Evolutionary conservation across 2,113 vertebrate genomes (phyloP).

Genomic region (Motacilla alba): DNA sequence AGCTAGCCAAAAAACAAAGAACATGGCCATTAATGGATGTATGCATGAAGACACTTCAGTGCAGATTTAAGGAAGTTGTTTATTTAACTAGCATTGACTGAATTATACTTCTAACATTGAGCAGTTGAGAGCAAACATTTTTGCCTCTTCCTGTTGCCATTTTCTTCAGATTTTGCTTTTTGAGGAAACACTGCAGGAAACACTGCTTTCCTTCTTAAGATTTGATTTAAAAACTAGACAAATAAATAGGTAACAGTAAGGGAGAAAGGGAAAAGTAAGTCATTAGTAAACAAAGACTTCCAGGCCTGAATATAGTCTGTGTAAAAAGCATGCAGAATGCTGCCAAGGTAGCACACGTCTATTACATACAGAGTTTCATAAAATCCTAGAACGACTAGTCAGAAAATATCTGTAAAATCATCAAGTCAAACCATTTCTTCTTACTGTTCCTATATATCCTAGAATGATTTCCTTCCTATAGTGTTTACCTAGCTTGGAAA

Average conservation of each 20-base stretch:
- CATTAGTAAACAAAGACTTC: neutral
- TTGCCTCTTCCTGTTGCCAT: neutral
- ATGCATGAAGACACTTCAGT: neutral
- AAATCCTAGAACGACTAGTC: neutral
- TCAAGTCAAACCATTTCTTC: neutral
- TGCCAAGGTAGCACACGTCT: neutral
- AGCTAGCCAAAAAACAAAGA: slow-evolving; percentile 21
- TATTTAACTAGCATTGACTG: neutral
- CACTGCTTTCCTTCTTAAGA: neutral
- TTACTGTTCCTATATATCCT: neutral
- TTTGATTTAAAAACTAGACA: neutral
- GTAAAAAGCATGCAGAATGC: neutral
- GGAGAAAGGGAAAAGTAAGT: neutral
- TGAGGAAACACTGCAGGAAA: neutral
- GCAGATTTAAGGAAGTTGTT: neutral
- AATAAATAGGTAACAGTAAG: neutral
- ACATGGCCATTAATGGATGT: neutral
- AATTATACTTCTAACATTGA: neutral
- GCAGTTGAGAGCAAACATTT: neutral
- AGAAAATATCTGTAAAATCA: neutral
- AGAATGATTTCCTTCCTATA: neutral
- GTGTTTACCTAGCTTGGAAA: neutral
- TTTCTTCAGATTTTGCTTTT: neutral
- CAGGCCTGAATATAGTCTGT: neutral
- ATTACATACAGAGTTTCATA: neutral